Evolutionary conservation across 1,140 invertebrate species (phyloP).

Genomic region (Limonius californicus): DNA sequence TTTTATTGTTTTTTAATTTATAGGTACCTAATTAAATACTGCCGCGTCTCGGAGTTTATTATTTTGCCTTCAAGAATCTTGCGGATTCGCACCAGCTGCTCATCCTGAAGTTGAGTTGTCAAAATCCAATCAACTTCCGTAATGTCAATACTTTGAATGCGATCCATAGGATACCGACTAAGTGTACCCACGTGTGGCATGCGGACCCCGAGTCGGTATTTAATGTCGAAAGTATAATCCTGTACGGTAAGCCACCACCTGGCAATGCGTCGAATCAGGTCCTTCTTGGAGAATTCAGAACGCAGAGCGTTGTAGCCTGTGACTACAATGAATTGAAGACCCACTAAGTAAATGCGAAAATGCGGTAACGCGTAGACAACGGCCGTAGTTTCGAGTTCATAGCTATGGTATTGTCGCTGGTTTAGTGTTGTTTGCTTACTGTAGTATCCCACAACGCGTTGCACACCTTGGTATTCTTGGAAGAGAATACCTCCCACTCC

Average conservation of each 20-base stretch:
- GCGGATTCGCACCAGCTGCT: too few relatives aligned
- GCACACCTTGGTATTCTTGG: conserved; percentile 24
- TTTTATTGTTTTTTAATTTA: too few relatives aligned
- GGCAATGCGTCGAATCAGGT: conserved; percentile 34
- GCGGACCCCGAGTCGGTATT: too few relatives aligned
- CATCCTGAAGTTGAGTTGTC: too few relatives aligned
- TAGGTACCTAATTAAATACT: too few relatives aligned
- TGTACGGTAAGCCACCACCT: conserved; percentile 38
- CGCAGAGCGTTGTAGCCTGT: conserved; percentile 35
- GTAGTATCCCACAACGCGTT: conserved; percentile 27
- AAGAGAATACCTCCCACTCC: too few relatives aligned
- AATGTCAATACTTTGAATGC: too few relatives aligned
- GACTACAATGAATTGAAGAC: conserved; percentile 25
- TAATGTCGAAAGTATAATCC: conserved; percentile 21
- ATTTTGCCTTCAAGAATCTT: too few relatives aligned
- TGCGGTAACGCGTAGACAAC: conserved; percentile 25
- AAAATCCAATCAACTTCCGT: too few relatives aligned
- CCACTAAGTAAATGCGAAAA: conserved; percentile 28
- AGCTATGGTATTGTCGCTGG: conserved; percentile 38
- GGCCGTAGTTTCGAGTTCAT: conserved; percentile 39
- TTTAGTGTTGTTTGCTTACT: conserved; percentile 32
- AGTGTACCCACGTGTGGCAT: too few relatives aligned
- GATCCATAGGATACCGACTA: too few relatives aligned
- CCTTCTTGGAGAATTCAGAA: conserved; percentile 27
- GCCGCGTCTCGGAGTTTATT: too few relatives aligned